These are phyloP conservation scores for Conus canariensis DNA, from an alignment of 2,888 invertebrate species.

Conservation along the genomic window DNA sequence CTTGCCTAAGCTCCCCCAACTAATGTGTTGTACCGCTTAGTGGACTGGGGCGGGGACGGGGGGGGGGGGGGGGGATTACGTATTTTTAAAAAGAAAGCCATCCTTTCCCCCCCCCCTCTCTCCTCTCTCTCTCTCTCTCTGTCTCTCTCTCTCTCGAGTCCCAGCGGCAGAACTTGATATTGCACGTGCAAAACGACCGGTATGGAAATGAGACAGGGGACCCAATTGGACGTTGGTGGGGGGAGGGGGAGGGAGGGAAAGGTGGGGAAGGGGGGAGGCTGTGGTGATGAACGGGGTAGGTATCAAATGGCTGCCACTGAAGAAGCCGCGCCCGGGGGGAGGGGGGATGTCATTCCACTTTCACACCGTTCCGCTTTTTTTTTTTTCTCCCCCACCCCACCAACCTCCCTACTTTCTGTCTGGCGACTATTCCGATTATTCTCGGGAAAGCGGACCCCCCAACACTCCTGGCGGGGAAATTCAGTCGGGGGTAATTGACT, in stretches of 20 bases:
- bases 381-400: not conserved
- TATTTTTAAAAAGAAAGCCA: not conserved
- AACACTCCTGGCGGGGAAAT: not conserved
- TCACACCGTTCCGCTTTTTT: not conserved
- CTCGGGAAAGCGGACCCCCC: too few relatives aligned
- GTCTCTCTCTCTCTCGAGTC: not conserved
- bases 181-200: constrained; percentile 30
- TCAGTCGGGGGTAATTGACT: not conserved
- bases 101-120: not conserved
- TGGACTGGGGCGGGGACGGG: not conserved
- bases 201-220: constrained; percentile 34
- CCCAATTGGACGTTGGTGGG: not conserved
- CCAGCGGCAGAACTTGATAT: not conserved
- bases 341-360: not conserved
- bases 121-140: too few relatives aligned
- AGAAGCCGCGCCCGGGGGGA: not conserved
- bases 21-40: constrained; percentile 19
- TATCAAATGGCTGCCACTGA: not conserved
- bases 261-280: not conserved
- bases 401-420: not conserved
- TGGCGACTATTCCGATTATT: too few relatives aligned
- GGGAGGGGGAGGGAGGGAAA: not conserved
- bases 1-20: not conserved
- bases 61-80: constrained; percentile 5
- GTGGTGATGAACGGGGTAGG: not conserved